Conservation (phyloP, 2,113 vertebrate genomes). For the Perca flavescens region DNA sequence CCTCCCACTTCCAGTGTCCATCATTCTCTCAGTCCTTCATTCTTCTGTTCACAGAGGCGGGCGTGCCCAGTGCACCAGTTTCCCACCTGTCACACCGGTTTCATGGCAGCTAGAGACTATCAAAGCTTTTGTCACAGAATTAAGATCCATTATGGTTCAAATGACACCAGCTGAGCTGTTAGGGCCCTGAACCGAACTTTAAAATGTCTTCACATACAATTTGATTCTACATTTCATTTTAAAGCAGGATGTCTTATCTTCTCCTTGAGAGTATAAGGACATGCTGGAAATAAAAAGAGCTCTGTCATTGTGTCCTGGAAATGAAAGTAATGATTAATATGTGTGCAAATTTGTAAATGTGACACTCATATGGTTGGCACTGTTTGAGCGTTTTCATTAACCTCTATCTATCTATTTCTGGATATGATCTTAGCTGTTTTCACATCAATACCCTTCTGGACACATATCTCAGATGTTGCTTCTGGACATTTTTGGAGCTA, state of each 20-base stretch:
- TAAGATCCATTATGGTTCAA: conserved; percentile 29
- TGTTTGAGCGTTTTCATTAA: background rate
- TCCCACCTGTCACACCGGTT: conserved; percentile 76
- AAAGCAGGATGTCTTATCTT: background rate
- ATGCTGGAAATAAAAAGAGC: background rate
- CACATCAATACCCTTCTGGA: background rate
- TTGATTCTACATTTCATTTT: background rate
- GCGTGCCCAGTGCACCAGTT: conserved; percentile 47
- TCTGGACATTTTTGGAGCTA: background rate
- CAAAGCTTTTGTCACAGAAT: conserved; percentile 6
- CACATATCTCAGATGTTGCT: background rate
- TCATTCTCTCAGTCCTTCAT: conserved; percentile 31
- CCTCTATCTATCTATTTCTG: background rate
- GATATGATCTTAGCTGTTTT: background rate
- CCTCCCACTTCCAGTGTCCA: conserved; percentile 42
- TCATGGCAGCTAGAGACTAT: conserved; percentile 14
- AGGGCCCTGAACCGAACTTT: background rate
- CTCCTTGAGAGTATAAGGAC: background rate
- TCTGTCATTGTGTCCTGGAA: background rate
- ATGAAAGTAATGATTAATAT: background rate
- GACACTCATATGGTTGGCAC: no score
- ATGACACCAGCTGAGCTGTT: conserved; percentile 41
- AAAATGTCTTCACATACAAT: background rate
- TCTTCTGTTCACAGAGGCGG: conserved; percentile 50
- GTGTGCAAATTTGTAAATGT: background rate